These are phyloP conservation scores for Betta splendens DNA, from an alignment of 2,797 vertebrate species.

Conservation along the genomic window DNA sequence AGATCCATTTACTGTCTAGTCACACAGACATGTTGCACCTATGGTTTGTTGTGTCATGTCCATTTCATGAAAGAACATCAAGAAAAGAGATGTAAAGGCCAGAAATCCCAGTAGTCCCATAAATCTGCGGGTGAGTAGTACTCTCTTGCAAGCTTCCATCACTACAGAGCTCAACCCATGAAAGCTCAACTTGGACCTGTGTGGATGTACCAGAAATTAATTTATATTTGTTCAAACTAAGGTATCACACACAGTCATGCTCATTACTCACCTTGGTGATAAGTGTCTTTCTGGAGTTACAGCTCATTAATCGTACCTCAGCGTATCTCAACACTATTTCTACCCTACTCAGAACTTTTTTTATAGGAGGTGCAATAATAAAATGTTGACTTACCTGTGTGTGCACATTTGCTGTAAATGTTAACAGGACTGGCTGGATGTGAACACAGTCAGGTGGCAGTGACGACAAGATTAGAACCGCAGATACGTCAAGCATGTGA, in stretches of 20 bases:
- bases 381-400: neutral
- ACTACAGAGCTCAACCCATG: no score
- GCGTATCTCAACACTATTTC: neutral
- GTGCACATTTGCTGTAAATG: neutral
- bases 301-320: neutral
- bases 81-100: neutral
- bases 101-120: no score
- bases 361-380: neutral
- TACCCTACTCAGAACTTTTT: neutral
- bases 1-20: no score
- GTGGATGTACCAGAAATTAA: neutral
- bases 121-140: neutral
- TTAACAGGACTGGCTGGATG: neutral
- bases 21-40: constrained; percentile 5
- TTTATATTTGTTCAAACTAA: neutral
- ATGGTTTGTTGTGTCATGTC: neutral
- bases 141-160: neutral
- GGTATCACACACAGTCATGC: neutral
- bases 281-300: neutral
- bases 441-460: no score
- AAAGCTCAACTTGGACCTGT: no score
- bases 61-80: neutral
- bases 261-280: constrained; percentile 9
- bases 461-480: no score
- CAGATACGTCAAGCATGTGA: no score